Evolutionary conservation across 2,888 invertebrate genomes (phyloP).

Genomic region (Drosophila borborema): DNA sequence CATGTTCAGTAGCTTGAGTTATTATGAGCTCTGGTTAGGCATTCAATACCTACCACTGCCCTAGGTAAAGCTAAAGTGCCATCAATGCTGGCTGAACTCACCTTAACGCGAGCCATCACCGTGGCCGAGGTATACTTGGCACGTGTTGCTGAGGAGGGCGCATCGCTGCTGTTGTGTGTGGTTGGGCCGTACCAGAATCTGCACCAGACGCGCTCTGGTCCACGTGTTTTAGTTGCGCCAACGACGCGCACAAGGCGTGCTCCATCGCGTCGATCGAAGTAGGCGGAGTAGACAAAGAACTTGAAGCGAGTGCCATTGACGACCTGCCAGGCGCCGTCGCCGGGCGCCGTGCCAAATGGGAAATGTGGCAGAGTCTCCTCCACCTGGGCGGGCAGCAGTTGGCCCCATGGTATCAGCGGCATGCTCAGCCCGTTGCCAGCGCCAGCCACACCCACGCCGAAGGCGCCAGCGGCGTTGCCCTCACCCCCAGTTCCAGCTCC

Average conservation of each 20-base stretch:
- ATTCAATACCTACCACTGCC: no score
- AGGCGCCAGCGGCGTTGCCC: conserved; percentile 58
- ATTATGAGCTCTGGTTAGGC: background rate
- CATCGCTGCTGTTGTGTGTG: conserved; percentile 50
- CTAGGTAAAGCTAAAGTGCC: background rate
- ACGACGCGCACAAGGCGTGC: conserved; percentile 90
- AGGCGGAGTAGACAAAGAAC: conserved; percentile 97
- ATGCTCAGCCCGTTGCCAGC: conserved; percentile 66
- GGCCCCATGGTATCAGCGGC: conserved; percentile 84
- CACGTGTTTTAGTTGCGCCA: conserved; percentile 94
- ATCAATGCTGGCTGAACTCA: conserved; percentile 74
- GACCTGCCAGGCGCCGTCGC: conserved; percentile 91
- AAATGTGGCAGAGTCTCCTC: conserved; percentile 87
- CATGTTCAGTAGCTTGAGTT: background rate
- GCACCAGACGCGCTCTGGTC: conserved; percentile 93
- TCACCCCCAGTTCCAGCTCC: conserved; percentile 48
- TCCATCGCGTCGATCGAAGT: conserved; percentile 91
- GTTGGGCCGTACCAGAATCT: conserved; percentile 89
- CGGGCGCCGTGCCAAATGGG: conserved; percentile 89
- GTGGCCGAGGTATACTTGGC: conserved; percentile 87
- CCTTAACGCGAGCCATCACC: conserved; percentile 91
- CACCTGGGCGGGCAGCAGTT: conserved; percentile 84
- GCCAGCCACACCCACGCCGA: conserved; percentile 57
- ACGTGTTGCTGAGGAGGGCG: conserved; percentile 38
- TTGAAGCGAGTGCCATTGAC: conserved; percentile 88